Conservation (phyloP, 2,888 invertebrate species). For the Erebia epiphron region DNA sequence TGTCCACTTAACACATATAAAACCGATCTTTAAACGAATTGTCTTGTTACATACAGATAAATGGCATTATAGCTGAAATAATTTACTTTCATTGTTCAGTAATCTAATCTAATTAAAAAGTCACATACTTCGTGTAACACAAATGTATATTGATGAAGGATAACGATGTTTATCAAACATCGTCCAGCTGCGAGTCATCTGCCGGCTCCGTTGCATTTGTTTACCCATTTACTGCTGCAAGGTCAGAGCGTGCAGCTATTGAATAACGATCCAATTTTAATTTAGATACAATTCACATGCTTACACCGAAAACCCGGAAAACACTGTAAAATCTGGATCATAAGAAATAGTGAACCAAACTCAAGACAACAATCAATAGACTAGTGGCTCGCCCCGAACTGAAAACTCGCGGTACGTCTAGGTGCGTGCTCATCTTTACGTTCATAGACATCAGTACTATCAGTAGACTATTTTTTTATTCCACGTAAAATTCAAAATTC, state of each 20-base stretch:
- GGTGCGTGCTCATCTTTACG: too few relatives aligned
- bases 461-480: too few relatives aligned
- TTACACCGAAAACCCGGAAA: neutral
- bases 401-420: too few relatives aligned
- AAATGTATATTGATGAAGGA: slow-evolving; percentile 49
- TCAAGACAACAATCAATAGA: too few relatives aligned
- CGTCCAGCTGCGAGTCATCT: slow-evolving; percentile 61
- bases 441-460: too few relatives aligned
- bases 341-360: too few relatives aligned
- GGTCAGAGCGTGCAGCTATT: slow-evolving; percentile 23
- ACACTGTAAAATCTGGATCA: too few relatives aligned
- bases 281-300: neutral
- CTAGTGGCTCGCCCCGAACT: too few relatives aligned
- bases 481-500: too few relatives aligned
- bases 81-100: neutral
- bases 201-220: slow-evolving; percentile 55
- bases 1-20: neutral
- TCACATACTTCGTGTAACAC: slow-evolving; percentile 32
- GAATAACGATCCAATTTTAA: slow-evolving; percentile 4
- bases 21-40: neutral
- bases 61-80: slow-evolving; percentile 1
- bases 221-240: slow-evolving; percentile 42
- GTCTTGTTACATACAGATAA: neutral
- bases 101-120: slow-evolving; percentile 32
- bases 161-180: slow-evolving; percentile 68